Conservation (phyloP, 1,140 invertebrate species). For the Panagrolaimus sp. region DNA sequence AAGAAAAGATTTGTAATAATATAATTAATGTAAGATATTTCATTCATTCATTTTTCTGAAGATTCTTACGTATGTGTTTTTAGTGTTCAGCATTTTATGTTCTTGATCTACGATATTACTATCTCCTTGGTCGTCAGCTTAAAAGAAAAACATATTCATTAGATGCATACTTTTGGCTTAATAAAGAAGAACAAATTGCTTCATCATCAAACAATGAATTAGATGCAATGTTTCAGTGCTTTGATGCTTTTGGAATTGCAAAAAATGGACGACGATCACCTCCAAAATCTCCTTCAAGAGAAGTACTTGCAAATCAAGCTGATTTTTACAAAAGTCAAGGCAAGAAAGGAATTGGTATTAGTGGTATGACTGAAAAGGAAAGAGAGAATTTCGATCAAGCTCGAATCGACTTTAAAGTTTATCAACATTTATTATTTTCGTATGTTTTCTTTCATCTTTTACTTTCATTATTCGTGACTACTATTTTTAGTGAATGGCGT, state of each 20-base stretch:
- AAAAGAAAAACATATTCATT: not conserved
- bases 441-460: not conserved
- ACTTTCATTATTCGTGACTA: not conserved
- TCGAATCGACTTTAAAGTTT: not conserved
- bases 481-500: conserved; percentile 1
- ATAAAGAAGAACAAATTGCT: not conserved
- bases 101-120: not conserved
- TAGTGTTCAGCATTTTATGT: too few relatives aligned
- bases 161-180: not conserved
- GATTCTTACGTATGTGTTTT: too few relatives aligned
- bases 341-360: not conserved
- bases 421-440: not conserved
- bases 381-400: not conserved
- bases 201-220: not conserved
- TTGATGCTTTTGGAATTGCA: not conserved
- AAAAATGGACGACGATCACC: not conserved
- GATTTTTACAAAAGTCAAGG: not conserved
- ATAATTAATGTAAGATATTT: too few relatives aligned
- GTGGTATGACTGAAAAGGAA: not conserved
- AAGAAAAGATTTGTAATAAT: too few relatives aligned
- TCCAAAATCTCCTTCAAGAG: not conserved
- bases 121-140: not conserved
- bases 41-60: too few relatives aligned
- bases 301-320: not conserved
- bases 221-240: not conserved